Evolutionary conservation across 2,888 invertebrate genomes (phyloP), one percentile per base, ranked within the genome.

Genomic region (Melinaea marsaeus): DNA sequence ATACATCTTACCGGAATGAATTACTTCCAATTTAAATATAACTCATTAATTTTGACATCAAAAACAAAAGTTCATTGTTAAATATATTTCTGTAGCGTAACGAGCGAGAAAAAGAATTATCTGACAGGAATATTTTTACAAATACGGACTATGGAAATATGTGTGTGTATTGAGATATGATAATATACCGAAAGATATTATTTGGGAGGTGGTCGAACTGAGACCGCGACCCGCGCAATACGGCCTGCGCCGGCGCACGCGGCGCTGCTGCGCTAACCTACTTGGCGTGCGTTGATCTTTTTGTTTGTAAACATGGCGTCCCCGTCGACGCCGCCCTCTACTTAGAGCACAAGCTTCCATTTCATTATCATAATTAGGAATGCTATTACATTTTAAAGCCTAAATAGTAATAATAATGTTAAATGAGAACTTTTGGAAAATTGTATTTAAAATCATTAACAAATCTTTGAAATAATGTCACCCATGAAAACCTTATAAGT

Each of bases 231-330:
- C 90, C 83, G 88, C 90, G 83, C 89, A 89, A 89, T 78, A 87
- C 77, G 72, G 68, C 77, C 79, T 74, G 75, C 71, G 74, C 72
- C 67, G 69, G 71, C 71, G 74, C 72, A 67, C 71, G 68, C 68
- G 79, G 75, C 77, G 75, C 73, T 74, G 80, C 80, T 81, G 84
- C 79, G 82, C 72, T 89, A 88, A 89, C 91, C 90, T 90, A 91
- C 89, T 90, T 91, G 78, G 80, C 81, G 91, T 80, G 76, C 91
- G 79, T 91, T 91, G 90, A 87, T 91, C 91, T 89, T 84, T 85
- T 90, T 91, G 91, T 91, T 91, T 90, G 88, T 90, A 91, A 91
- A 91, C 91, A 91, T 84, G 85, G 83, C 85, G 81, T 77, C 81
- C 79, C 72, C 74, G 78, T 72, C 76, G 75, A 71, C 74, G 76